Evolutionary conservation across 2,888 invertebrate species (phyloP), one percentile per base, ranked within the genome.

Genomic region (Lagria hirta): DNA sequence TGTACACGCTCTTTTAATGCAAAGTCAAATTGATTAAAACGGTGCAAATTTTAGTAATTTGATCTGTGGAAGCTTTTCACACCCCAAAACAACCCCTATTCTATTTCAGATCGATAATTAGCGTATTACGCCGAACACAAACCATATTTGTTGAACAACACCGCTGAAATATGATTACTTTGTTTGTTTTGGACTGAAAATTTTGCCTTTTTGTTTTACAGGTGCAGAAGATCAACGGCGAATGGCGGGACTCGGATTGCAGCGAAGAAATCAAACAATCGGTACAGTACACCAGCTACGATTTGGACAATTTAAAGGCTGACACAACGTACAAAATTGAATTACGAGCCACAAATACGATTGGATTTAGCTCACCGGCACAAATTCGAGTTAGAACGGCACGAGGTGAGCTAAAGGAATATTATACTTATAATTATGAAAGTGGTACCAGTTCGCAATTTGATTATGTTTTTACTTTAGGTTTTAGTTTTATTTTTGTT

Each of bases 241-340:
- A 79, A 57, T 85, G 88, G 86, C 74, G 74, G 56, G 70, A 75
- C 38, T 65, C 71, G 3, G 65, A 66, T 16, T 86, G 87, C 66
- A 66, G 75, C 44, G 74, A 72, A 23, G 76, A 79, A 45, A 80
- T 83, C 45, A 72, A 81, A 20, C 79, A 79, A 54, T 81, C 82
- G 28, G 77, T 76, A 35, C 76, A 78, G 55, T 81, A 82, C 43
- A 81, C 82, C 38, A 77, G 72, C 48, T 82, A 80, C 58, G 83
- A 84, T 72, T 75, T 94, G 64, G 77, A 77, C 49, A 73, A 78
- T 8, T 77, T 96, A 11, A 75, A 75, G 36, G 82, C 92, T 1
- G 87, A 91, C 66, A 87, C 89, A 3, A 82, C 81, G 54, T 95
- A 96, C 75, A 82, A 81, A 64, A 83, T 92, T 62, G 87, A 90